A percentile compares a stretch with the other conserved stretches of the same genome.
phyloP scores from a whole-genome alignment of 2,797 vertebrate genomes.

The Adrianichthys oophorus region DNA sequence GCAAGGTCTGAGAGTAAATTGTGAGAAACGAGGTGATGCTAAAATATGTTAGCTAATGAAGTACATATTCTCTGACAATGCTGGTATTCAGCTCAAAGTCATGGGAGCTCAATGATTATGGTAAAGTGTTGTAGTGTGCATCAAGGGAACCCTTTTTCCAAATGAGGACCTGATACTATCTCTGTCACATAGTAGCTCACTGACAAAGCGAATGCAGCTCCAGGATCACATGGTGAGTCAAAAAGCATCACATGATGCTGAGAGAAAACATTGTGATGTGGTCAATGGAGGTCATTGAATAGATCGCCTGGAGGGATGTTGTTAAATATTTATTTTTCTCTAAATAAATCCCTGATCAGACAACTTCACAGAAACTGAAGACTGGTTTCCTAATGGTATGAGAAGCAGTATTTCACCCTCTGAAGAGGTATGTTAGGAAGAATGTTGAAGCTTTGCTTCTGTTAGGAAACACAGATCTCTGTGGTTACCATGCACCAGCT shows the following conservation, averaged over 20 bases:
- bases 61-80: conserved; percentile 27
- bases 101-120: conserved; percentile 15
- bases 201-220: conserved; percentile 21
- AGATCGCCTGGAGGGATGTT: conserved; percentile 20
- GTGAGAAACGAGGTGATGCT: background rate
- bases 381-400: background rate
- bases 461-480: conserved; percentile 15
- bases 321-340: conserved; percentile 20
- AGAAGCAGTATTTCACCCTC: background rate
- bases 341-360: conserved; percentile 3
- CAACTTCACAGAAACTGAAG: conserved; percentile 3
- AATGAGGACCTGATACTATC: conserved; percentile 39
- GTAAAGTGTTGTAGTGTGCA: conserved; percentile 32
- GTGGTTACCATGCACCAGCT: background rate
- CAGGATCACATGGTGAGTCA: conserved; percentile 52
- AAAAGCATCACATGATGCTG: conserved; percentile 52
- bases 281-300: conserved; percentile 29
- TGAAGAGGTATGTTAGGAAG: background rate
- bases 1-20: background rate
- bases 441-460: background rate
- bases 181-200: conserved; percentile 14
- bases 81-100: conserved; percentile 32
- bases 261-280: conserved; percentile 35
- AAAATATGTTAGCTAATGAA: background rate
- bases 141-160: conserved; percentile 22